phyloP scores from a whole-genome alignment of 2,797 vertebrate genomes.

The Pristis pectinata region DNA sequence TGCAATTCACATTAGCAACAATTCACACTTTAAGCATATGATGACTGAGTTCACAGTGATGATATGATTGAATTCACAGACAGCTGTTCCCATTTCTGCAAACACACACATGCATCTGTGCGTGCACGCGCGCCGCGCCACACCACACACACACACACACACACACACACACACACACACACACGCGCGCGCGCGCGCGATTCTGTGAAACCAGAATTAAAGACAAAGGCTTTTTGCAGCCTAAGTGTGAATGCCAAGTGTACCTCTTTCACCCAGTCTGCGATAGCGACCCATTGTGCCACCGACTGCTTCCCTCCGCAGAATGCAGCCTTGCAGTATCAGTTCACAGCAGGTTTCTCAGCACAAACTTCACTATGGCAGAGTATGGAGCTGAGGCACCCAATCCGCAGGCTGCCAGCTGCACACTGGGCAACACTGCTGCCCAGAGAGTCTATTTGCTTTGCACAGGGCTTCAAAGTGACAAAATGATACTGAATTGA shows the following conservation, averaged over 20 bases:
- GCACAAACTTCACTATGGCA: not conserved
- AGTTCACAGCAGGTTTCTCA: conserved; percentile 4
- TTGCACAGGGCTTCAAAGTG: conserved; percentile 30
- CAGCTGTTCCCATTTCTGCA: not conserved
- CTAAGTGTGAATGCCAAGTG: conserved; percentile 5
- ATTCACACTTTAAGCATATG: not conserved
- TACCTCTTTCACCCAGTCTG: conserved; percentile 13
- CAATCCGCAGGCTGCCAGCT: conserved; percentile 25
- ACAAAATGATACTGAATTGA: conserved; percentile 35
- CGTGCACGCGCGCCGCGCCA: not conserved
- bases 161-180: too few relatives aligned
- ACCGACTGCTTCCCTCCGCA: not conserved
- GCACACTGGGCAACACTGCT: not conserved
- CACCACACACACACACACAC: not conserved
- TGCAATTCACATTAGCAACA: not conserved
- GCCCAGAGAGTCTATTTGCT: conserved; percentile 32
- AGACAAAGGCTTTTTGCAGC: not conserved
- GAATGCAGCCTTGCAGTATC: not conserved
- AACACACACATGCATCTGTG: not conserved
- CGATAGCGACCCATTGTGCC: conserved; percentile 19
- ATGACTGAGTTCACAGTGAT: not conserved
- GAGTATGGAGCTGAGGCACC: not conserved
- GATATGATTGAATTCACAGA: not conserved
- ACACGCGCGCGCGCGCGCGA: not conserved
- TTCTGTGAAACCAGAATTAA: not conserved